Percentiles rank a stretch among this genome's conserved stretches.
Conservation (phyloP, 2,797 vertebrate genomes). For the Lepilemur septentrionalis region DNA sequence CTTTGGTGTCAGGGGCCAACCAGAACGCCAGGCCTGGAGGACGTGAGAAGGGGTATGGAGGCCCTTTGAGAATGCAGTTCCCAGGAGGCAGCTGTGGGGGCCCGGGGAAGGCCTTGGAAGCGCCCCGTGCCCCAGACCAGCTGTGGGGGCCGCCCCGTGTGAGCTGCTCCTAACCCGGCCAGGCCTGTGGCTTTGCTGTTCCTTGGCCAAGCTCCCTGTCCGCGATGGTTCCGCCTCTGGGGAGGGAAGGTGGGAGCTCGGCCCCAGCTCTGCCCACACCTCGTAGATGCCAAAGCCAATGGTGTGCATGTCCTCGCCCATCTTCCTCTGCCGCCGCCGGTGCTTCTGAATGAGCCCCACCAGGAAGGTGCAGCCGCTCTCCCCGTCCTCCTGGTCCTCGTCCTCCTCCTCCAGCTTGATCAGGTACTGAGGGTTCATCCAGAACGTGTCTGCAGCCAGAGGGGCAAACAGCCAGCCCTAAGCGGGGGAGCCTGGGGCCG, state of each 20-base stretch:
- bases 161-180: neutral
- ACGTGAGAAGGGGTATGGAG: neutral
- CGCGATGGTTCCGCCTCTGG: neutral
- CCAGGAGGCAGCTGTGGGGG: neutral
- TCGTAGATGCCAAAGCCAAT: constrained; percentile 91
- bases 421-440: constrained; percentile 90
- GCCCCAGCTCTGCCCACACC: constrained; percentile 64
- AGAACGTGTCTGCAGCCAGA: constrained; percentile 87
- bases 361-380: constrained; percentile 88
- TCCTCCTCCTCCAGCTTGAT: constrained; percentile 90
- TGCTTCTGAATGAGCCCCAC: constrained; percentile 92
- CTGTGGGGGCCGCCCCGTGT: neutral
- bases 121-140: neutral
- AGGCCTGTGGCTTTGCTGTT: neutral
- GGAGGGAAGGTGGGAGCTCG: accelerated
- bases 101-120: neutral
- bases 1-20: neutral
- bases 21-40: neutral
- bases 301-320: constrained; percentile 90
- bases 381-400: constrained; percentile 87
- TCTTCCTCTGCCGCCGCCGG: constrained; percentile 86
- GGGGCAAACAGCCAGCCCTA: neutral
- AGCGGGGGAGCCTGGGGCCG: neutral
- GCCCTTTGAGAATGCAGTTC: neutral
- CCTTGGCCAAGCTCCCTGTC: neutral